phyloP scores from a whole-genome alignment of 2,113 vertebrate genomes.

The Pheucticus melanocephalus region DNA sequence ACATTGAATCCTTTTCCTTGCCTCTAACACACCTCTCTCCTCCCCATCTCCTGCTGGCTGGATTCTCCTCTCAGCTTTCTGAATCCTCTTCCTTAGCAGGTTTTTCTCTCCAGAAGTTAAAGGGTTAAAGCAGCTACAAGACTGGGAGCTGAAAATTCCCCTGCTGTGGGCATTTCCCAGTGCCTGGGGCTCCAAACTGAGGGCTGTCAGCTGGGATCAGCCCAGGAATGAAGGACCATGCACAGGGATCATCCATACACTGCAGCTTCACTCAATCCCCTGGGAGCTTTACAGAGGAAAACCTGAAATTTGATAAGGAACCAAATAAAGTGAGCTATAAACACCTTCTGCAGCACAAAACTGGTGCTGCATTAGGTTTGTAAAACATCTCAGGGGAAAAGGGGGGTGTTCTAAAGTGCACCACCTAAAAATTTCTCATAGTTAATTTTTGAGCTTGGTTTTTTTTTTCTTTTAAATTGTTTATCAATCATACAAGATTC shows the following conservation, averaged over 20 bases:
- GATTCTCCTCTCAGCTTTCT: background rate
- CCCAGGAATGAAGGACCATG: fast-evolving
- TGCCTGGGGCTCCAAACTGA: background rate
- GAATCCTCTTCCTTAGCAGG: background rate
- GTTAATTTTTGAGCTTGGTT: background rate
- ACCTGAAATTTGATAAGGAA: background rate
- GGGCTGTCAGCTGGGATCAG: background rate
- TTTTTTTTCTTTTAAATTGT: background rate
- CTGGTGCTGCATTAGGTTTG: background rate
- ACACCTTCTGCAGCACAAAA: background rate
- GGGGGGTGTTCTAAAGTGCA: background rate
- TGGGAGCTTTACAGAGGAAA: background rate
- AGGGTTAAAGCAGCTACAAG: background rate
- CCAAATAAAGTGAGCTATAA: background rate
- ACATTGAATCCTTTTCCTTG: background rate
- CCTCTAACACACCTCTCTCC: background rate
- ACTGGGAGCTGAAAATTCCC: background rate
- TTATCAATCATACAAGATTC: background rate
- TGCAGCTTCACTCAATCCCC: background rate
- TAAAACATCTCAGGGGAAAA: background rate
- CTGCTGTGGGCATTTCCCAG: background rate
- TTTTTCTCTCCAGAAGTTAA: background rate
- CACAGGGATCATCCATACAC: background rate
- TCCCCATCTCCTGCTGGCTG: background rate
- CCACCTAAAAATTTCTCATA: background rate